A percentile compares a stretch with the other conserved stretches of the same genome.
Evolutionary conservation across 1,140 invertebrate species (phyloP).

Genomic region (Penaeus japonicus): DNA sequence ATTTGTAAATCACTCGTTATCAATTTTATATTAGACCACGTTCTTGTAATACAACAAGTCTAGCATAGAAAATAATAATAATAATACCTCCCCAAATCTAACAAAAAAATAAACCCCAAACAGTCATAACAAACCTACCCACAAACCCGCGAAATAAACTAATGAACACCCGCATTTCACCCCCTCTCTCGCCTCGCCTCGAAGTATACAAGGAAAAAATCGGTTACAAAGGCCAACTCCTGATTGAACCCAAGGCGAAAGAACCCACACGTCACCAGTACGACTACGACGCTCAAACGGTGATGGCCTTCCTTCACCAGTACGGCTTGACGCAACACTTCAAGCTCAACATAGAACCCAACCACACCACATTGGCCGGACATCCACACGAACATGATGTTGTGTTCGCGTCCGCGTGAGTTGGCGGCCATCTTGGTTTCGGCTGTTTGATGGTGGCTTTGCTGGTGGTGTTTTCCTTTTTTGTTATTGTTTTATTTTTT

Average conservation of each 20-base stretch:
- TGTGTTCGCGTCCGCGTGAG: constrained; percentile 66
- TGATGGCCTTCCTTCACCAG: constrained; percentile 72
- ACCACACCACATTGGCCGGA: constrained; percentile 69
- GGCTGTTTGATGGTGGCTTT: too few species aligned
- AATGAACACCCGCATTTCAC: too few species aligned
- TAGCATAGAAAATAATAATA: too few species aligned
- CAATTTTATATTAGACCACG: neutral
- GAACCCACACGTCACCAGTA: constrained; percentile 69
- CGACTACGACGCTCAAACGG: constrained; percentile 73
- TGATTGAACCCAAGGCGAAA: constrained; percentile 69
- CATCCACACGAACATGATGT: constrained; percentile 67
- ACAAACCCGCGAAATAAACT: too few species aligned
- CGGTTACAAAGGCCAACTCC: constrained; percentile 72
- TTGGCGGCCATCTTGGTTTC: too few species aligned
- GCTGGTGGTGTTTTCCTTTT: too few species aligned
- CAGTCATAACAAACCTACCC: too few species aligned
- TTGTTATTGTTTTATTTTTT: too few species aligned
- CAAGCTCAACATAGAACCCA: constrained; percentile 72
- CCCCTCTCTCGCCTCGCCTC: constrained; percentile 2
- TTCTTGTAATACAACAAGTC: too few species aligned
- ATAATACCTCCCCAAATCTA: neutral
- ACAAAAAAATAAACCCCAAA: too few species aligned
- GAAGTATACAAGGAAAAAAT: constrained; percentile 73
- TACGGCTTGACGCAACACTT: constrained; percentile 72
- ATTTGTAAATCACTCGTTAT: too few species aligned